Percentiles rank a stretch among this genome's conserved stretches.
These are phyloP conservation scores for Metalampra italica DNA, from an alignment of 2,888 invertebrate species.

Conservation along the genomic window DNA sequence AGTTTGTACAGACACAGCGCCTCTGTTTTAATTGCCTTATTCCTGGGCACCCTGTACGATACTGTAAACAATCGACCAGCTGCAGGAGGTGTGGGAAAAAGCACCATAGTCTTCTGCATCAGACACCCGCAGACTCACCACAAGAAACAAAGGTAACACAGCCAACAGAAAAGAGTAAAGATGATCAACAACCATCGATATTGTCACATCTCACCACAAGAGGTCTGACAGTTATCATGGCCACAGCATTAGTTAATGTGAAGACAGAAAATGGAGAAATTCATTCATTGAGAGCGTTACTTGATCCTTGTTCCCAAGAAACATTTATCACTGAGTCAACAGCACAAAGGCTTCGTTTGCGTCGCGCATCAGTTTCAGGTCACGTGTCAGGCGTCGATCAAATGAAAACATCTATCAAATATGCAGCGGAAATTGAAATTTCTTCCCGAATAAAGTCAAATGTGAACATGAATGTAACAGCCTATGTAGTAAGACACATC, in stretches of 20 bases:
- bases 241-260: slow-evolving; percentile 6
- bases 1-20: slow-evolving; percentile 11
- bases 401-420: slow-evolving; percentile 11
- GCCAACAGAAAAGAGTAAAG: background rate
- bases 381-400: slow-evolving; percentile 20
- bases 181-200: background rate
- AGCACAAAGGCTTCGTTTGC: slow-evolving; percentile 17
- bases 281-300: slow-evolving; percentile 9
- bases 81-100: slow-evolving; percentile 16
- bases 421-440: slow-evolving; percentile 12
- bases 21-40: slow-evolving; percentile 14
- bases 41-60: slow-evolving; percentile 6
- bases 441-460: slow-evolving; percentile 10
- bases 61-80: slow-evolving; percentile 10
- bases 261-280: slow-evolving; percentile 2
- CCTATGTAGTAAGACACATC: slow-evolving; percentile 15
- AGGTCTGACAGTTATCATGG: slow-evolving; percentile 1
- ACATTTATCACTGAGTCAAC: slow-evolving; percentile 19
- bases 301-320: slow-evolving; percentile 20
- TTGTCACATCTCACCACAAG: background rate
- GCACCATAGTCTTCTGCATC: slow-evolving; percentile 18
- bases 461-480: slow-evolving; percentile 11
- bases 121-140: slow-evolving; percentile 6
- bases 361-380: slow-evolving; percentile 12
- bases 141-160: too few species aligned